These are phyloP conservation scores for Scalopus aquaticus DNA, from an alignment of 2,113 vertebrate species.

Conservation along the genomic window DNA sequence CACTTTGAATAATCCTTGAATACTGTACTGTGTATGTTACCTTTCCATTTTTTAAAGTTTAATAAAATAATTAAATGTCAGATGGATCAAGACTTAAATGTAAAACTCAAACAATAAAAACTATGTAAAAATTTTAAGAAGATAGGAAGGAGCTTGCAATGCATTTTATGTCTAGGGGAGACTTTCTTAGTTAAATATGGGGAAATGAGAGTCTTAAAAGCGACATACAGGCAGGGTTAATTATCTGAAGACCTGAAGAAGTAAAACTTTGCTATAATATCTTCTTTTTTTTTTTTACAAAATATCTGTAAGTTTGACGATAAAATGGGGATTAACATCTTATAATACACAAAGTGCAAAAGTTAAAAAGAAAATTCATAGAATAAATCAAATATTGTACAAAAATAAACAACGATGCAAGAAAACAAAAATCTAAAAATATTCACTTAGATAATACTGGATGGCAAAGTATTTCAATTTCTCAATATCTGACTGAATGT, in stretches of 20 bases:
- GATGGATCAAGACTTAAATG: not conserved
- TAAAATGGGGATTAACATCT: not conserved
- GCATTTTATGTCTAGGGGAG: not conserved
- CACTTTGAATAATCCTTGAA: not conserved
- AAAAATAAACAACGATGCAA: not conserved
- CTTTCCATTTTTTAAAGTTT: not conserved
- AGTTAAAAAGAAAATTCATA: not conserved
- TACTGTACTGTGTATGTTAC: not conserved
- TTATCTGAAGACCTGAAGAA: not conserved
- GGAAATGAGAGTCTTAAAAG: not conserved
- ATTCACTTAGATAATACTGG: slow-evolving; percentile 73
- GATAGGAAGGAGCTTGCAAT: not conserved
- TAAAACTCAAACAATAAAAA: not conserved
- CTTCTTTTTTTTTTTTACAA: not conserved
- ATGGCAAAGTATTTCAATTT: slow-evolving; percentile 64
- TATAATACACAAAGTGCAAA: not conserved
- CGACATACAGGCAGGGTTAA: not conserved
- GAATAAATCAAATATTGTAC: not conserved
- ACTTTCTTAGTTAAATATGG: not conserved
- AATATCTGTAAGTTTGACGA: not conserved
- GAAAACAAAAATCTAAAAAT: slow-evolving; percentile 55
- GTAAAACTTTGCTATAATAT: not conserved
- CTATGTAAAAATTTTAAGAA: not conserved
- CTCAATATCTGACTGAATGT: slow-evolving; percentile 53
- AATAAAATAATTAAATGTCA: slow-evolving; percentile 2